Base-by-base conservation (phyloP, 2,797 vertebrate species). In the Falco cherrug region DNA sequence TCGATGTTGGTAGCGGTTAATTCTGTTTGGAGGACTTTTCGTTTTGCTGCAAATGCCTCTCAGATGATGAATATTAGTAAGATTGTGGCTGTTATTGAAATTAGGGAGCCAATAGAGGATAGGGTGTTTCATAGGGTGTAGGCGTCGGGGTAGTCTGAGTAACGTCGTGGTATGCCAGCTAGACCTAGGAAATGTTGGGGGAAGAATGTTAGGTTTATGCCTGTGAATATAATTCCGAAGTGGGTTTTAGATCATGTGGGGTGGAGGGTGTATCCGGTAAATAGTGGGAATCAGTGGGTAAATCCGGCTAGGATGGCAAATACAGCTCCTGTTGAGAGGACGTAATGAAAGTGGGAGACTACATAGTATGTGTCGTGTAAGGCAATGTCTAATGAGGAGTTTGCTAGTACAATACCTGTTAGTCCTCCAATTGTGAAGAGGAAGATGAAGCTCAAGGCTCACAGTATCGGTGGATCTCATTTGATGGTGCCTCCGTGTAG, bases 281-380 rank as follows among this genome's bases (percentile, higher is more conserved):
- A 97, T 4, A 98, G 28, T 0, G 95, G 95, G 16, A 98, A 98
- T 95, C 93, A 96, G 15, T 97, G 96, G 0, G 95, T 84, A 0
- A 98, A 96, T 0, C n/a, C 96, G 0, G 56, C 93, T 0, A 97
- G 56, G 0, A 97, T 96, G 0, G 96, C 93, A 0, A 98, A 98
- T 0, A 97, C 56, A 0, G 91, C 93, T 0, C 96, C 97, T 1
- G 95, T 97, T 0, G 97, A 98, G 0, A 98, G 2, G 0, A 97
- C 92, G 0, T 95, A 97, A 6, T 97, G 93, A 51, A 98, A 98
- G 2, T 98, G 97, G 0, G 97, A 95, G 0, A 97, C 95, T 10
- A 95, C 86, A 0, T 33, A 82, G 37, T 37, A 37, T 37, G 37
- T 37, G 37, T 37, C 37, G 37, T 37, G 37, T 37, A 37, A 10